These are phyloP conservation scores for Lysiphlebus fabarum DNA, from an alignment of 1,140 invertebrate species.

Conservation along the genomic window DNA sequence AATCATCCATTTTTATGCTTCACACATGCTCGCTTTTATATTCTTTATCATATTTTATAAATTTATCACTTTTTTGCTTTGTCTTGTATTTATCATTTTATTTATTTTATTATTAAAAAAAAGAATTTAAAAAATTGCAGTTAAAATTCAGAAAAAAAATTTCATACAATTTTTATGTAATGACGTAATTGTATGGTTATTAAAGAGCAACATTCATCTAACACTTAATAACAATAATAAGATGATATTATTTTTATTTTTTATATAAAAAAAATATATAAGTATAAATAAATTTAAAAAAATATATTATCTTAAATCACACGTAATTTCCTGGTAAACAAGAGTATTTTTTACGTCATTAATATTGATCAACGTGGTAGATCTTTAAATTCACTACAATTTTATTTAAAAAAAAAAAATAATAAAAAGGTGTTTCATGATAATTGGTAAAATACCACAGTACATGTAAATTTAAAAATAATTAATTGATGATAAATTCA, in stretches of 20 bases:
- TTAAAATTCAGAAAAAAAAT: conserved; percentile 9
- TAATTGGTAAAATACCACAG: conserved; percentile 9
- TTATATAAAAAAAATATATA: too few relatives aligned
- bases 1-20: conserved; percentile 35
- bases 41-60: conserved; percentile 34
- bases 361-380: background rate
- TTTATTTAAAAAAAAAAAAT: background rate
- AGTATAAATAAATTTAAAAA: too few relatives aligned
- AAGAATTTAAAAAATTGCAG: background rate
- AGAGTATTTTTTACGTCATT: conserved; percentile 8
- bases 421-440: background rate
- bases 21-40: conserved; percentile 22
- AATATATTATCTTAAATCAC: background rate
- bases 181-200: background rate
- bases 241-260: background rate
- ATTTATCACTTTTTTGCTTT: conserved; percentile 40
- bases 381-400: too few relatives aligned
- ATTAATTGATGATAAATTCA: conserved; percentile 9
- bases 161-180: conserved; percentile 14
- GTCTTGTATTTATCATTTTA: background rate
- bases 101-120: background rate
- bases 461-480: background rate
- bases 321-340: conserved; percentile 1
- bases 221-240: background rate
- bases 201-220: background rate